Percentiles rank a stretch among this genome's conserved stretches.
Conservation (phyloP, 2,797 vertebrate species). For the Helicolenus hilgendorfi region DNA sequence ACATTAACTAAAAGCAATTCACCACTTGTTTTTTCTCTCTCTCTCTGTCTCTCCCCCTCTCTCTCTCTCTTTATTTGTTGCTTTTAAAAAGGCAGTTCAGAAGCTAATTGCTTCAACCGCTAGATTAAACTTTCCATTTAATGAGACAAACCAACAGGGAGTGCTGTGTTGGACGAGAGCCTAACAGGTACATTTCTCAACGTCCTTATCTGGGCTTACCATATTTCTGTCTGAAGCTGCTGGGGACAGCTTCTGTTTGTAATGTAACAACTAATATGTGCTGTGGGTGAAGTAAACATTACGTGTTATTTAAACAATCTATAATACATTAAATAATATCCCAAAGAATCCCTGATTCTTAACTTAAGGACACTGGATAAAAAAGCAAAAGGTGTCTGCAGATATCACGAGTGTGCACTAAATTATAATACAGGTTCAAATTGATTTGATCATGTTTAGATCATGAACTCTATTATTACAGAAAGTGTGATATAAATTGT, state of each 20-base stretch:
- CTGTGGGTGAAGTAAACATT: not conserved
- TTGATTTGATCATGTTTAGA: not conserved
- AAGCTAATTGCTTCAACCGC: constrained; percentile 71
- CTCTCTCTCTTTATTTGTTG: constrained; percentile 25
- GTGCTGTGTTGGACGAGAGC: constrained; percentile 58
- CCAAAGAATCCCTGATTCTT: not conserved
- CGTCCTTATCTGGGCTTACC: constrained; percentile 10
- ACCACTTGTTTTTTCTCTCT: not conserved
- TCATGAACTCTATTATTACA: not conserved
- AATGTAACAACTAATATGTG: not conserved
- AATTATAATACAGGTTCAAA: not conserved
- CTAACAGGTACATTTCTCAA: constrained; percentile 61
- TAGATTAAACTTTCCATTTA: constrained; percentile 78
- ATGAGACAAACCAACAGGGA: constrained; percentile 65
- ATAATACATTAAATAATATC: not conserved
- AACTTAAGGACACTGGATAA: not conserved
- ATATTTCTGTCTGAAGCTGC: constrained; percentile 2
- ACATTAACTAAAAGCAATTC: not conserved
- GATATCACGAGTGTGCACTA: not conserved
- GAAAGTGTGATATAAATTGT: not conserved
- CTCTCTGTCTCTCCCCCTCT: not conserved
- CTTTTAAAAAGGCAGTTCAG: constrained; percentile 65
- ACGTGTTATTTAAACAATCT: not conserved
- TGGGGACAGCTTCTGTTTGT: not conserved
- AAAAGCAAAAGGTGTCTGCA: not conserved